Evolutionary conservation across 2,113 vertebrate genomes (phyloP).

Genomic region (Passer domesticus): DNA sequence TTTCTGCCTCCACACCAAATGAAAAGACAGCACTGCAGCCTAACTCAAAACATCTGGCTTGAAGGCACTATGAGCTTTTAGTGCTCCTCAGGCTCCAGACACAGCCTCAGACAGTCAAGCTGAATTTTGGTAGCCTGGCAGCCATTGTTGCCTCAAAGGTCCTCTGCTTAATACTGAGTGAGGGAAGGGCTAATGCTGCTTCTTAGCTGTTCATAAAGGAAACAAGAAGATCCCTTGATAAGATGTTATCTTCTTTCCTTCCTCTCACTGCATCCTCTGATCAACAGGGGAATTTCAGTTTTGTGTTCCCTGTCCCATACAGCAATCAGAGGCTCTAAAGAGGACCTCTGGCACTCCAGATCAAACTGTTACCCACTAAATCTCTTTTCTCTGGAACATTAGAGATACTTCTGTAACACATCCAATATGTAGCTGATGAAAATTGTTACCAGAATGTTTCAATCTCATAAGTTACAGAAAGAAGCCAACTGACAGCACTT

Average conservation of each 20-base stretch:
- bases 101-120: background rate
- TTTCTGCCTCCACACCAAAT: background rate
- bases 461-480: slow-evolving; percentile 19
- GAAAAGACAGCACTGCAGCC: background rate
- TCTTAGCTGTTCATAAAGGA: slow-evolving; percentile 31
- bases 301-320: background rate
- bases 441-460: slow-evolving; percentile 45
- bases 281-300: background rate
- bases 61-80: background rate
- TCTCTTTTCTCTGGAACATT: background rate
- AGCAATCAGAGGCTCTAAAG: background rate
- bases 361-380: background rate
- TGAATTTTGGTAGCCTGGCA: background rate
- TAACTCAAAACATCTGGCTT: slow-evolving; percentile 5
- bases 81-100: background rate
- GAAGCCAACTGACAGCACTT: slow-evolving; percentile 59
- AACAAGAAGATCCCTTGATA: slow-evolving; percentile 40
- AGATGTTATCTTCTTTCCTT: slow-evolving; percentile 52
- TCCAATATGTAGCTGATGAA: background rate
- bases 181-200: background rate
- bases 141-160: background rate
- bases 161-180: background rate
- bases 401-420: background rate
- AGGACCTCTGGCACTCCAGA: background rate
- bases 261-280: background rate